A percentile compares a stretch with the other conserved stretches of the same genome.
These are phyloP conservation scores for Danio aesculapii DNA, from an alignment of 2,797 vertebrate genomes.

Conservation along the genomic window DNA sequence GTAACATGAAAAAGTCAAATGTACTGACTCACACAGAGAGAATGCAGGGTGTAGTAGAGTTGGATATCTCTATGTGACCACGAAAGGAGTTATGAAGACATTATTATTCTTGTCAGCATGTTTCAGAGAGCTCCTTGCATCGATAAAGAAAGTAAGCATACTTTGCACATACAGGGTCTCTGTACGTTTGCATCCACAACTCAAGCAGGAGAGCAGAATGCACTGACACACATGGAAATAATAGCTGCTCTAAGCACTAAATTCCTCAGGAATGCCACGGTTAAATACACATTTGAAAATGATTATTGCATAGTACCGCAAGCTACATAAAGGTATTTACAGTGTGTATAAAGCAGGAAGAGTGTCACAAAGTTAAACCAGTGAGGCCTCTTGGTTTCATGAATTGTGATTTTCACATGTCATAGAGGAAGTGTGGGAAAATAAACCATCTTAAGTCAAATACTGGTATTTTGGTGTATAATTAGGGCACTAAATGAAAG, in stretches of 20 bases:
- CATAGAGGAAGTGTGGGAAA: background rate
- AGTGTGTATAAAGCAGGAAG: conserved; percentile 48
- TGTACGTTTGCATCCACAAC: conserved; percentile 30
- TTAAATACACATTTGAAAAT: conserved; percentile 59
- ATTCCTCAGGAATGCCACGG: conserved; percentile 46
- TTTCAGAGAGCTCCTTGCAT: conserved; percentile 6
- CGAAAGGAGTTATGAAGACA: conserved; percentile 6
- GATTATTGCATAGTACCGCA: conserved; percentile 51
- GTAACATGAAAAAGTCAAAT: conserved; percentile 43
- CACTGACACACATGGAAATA: conserved; percentile 63
- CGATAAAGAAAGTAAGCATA: background rate
- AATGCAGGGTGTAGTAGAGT: background rate
- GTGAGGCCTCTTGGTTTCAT: conserved; percentile 24
- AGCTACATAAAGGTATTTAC: conserved; percentile 59
- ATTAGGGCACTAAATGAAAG: too few species aligned
- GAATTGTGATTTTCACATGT: conserved; percentile 38
- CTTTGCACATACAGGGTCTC: background rate
- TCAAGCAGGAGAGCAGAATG: conserved; percentile 27
- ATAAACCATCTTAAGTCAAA: background rate
- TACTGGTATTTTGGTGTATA: background rate
- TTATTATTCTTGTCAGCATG: conserved; percentile 14
- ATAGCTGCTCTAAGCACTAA: conserved; percentile 42
- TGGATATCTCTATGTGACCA: conserved; percentile 24
- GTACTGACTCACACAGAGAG: conserved; percentile 22
- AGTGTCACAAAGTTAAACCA: conserved; percentile 9